A percentile compares a stretch with the other conserved stretches of the same genome.
Evolutionary conservation across 2,113 vertebrate species (phyloP).

Genomic region (Lampris megalopsis): DNA sequence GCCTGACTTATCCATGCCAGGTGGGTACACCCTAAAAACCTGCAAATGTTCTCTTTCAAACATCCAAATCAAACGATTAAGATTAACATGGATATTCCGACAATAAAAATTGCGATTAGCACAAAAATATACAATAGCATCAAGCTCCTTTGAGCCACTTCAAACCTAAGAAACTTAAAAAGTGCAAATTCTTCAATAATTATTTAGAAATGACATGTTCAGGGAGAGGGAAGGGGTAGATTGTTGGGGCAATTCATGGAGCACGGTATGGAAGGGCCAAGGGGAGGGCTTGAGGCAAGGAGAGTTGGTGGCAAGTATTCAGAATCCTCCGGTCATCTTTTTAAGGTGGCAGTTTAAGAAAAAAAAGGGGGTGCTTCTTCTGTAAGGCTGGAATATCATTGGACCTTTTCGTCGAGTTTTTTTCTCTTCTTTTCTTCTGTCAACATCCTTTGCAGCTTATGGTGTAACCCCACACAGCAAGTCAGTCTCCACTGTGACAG

Average conservation of each 20-base stretch:
- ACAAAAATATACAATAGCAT: constrained; percentile 89
- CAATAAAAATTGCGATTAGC: constrained; percentile 85
- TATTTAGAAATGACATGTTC: constrained; percentile 79
- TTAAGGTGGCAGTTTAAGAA: constrained; percentile 78
- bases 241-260: constrained; percentile 78
- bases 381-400: constrained; percentile 91
- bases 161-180: constrained; percentile 86
- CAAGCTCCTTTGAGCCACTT: constrained; percentile 88
- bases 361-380: constrained; percentile 91
- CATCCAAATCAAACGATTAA: constrained; percentile 94
- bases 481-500: constrained; percentile 99
- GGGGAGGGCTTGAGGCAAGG: constrained; percentile 56
- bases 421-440: constrained; percentile 91
- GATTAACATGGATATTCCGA: constrained; percentile 92
- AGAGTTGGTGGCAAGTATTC: constrained; percentile 70
- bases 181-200: constrained; percentile 84
- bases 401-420: constrained; percentile 85
- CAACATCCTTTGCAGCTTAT: constrained; percentile 98
- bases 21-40: constrained; percentile 99
- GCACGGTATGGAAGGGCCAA: constrained; percentile 61
- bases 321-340: constrained; percentile 69
- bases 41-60: constrained; percentile 93
- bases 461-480: constrained; percentile 99
- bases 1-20: constrained; percentile 99
- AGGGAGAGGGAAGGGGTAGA: constrained; percentile 75